Conservation (phyloP, 2,113 vertebrate species). For the Mesoclemmys tuberculata region DNA sequence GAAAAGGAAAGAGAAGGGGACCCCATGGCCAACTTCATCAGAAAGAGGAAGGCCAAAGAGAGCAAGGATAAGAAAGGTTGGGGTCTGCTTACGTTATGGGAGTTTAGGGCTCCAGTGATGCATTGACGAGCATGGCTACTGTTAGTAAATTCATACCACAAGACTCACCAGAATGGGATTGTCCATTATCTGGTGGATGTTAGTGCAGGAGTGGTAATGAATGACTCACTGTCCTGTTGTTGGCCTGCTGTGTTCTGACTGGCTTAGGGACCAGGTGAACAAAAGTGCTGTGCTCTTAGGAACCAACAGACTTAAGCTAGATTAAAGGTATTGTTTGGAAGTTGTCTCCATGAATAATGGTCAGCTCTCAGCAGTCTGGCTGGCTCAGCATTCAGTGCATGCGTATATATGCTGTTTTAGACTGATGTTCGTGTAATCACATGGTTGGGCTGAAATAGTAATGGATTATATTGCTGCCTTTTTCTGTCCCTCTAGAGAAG, state of each 20-base stretch:
- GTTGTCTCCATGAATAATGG: background rate
- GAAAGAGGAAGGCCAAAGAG: slow-evolving; percentile 87
- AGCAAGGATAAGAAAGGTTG: slow-evolving; percentile 83
- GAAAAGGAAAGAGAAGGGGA: slow-evolving; percentile 95
- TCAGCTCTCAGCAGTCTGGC: background rate
- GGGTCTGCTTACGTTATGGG: accelerated
- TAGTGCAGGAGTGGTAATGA: accelerated
- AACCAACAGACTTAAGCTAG: accelerated
- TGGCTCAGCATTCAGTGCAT: background rate
- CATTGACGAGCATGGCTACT: background rate
- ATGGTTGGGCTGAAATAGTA: accelerated
- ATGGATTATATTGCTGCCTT: accelerated
- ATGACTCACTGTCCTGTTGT: accelerated
- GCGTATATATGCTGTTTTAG: background rate
- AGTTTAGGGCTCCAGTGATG: background rate
- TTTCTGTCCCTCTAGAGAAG: slow-evolving; percentile 76
- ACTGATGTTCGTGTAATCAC: accelerated
- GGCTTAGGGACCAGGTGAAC: background rate
- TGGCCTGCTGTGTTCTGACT: background rate
- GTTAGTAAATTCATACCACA: accelerated
- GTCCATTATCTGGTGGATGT: accelerated
- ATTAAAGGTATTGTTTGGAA: accelerated
- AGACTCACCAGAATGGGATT: background rate
- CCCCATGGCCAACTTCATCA: slow-evolving; percentile 93
- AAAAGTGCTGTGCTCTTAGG: background rate